phyloP scores from a whole-genome alignment of 2,888 invertebrate species.

The Yponomeuta sedellus region DNA sequence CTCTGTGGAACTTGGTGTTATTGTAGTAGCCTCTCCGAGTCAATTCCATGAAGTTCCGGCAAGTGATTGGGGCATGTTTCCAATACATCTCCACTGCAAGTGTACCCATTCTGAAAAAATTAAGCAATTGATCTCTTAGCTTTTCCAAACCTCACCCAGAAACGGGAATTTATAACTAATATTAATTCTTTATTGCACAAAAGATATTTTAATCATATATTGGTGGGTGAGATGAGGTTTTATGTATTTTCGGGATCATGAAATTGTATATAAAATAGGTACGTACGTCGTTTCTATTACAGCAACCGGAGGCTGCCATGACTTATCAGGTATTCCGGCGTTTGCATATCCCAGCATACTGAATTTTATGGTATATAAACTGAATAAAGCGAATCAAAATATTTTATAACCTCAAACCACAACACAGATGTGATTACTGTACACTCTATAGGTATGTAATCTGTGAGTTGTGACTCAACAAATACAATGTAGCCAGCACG shows the following conservation, averaged over 20 bases:
- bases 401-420: neutral
- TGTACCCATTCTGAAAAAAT: slow-evolving; percentile 89
- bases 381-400: neutral
- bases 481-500: too few species aligned
- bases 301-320: slow-evolving; percentile 92
- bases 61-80: slow-evolving; percentile 98
- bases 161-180: too few species aligned
- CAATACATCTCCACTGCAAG: slow-evolving; percentile 96
- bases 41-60: slow-evolving; percentile 97
- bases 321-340: slow-evolving; percentile 89
- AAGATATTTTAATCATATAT: too few species aligned
- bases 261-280: neutral
- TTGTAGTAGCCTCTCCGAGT: slow-evolving; percentile 96
- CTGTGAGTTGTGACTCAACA: too few species aligned
- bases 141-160: neutral
- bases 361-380: neutral
- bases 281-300: slow-evolving; percentile 89
- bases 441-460: too few species aligned
- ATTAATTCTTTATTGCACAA: too few species aligned
- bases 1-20: slow-evolving; percentile 95
- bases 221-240: too few species aligned
- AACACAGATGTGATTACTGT: too few species aligned
- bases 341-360: slow-evolving; percentile 71
- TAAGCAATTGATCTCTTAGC: neutral
- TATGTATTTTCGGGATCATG: neutral